Percentiles rank a stretch among this genome's conserved stretches.
These are phyloP conservation scores for Salvelinus namaycush DNA, from an alignment of 2,113 vertebrate genomes.

Conservation along the genomic window DNA sequence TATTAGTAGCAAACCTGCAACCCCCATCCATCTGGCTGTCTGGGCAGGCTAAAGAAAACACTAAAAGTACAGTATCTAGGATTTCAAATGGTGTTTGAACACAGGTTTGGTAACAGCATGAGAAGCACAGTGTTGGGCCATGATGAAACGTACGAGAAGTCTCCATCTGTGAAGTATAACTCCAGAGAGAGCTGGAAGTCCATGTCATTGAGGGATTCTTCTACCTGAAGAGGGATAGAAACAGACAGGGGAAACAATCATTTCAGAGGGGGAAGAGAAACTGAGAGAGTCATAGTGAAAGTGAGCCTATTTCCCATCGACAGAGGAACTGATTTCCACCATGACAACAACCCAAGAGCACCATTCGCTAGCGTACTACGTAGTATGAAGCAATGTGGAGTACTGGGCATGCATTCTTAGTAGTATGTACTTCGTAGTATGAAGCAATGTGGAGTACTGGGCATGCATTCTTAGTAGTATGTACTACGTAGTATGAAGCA, in stretches of 20 bases:
- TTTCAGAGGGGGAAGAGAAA: neutral
- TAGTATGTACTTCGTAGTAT: too few species aligned
- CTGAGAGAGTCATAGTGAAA: too few species aligned
- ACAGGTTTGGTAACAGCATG: neutral
- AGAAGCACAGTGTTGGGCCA: neutral
- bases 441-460: too few species aligned
- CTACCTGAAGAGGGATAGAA: conserved; percentile 79
- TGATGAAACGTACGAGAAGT: conserved; percentile 90
- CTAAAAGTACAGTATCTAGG: neutral
- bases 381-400: too few species aligned
- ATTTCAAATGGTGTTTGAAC: neutral
- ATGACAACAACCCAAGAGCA: neutral
- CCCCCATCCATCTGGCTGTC: too few species aligned
- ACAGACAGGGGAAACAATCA: conserved; percentile 44
- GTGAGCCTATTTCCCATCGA: neutral
- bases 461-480: too few species aligned
- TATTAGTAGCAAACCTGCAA: neutral
- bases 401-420: too few species aligned
- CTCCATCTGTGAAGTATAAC: conserved; percentile 94
- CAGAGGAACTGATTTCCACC: neutral
- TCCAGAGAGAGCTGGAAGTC: conserved; percentile 94
- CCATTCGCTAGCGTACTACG: neutral
- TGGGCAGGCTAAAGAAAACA: neutral
- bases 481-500: too few species aligned
- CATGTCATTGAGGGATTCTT: conserved; percentile 93